These are phyloP conservation scores for Saguinus imperator DNA, from an alignment of 2,113 vertebrate genomes.

Conservation along the genomic window DNA sequence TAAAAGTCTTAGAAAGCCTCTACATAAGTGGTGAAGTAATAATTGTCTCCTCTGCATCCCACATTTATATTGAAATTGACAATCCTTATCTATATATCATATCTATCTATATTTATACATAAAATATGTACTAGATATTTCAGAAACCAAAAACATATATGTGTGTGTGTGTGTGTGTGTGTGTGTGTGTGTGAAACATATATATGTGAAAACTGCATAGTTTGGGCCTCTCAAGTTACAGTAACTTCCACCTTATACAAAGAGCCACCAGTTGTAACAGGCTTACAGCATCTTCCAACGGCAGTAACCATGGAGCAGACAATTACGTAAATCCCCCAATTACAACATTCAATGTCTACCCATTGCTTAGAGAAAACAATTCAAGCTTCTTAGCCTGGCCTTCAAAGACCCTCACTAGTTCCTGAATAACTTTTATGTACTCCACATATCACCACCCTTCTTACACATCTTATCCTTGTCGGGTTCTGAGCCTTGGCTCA, in stretches of 20 bases:
- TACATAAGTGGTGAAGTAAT: neutral
- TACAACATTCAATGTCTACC: neutral
- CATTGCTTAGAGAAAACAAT: neutral
- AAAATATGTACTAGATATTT: no score
- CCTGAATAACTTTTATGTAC: neutral
- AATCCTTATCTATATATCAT: neutral
- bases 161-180: no score
- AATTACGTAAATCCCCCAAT: neutral
- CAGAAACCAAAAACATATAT: neutral
- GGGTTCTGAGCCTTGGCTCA: neutral
- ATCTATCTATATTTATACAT: neutral
- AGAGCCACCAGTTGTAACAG: neutral
- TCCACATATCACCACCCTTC: no score
- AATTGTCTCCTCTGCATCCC: neutral
- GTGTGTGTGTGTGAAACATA: no score
- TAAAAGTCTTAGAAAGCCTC: neutral
- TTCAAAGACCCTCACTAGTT: neutral
- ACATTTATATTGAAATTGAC: neutral
- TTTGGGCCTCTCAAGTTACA: neutral
- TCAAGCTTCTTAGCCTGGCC: neutral
- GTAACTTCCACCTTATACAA: neutral
- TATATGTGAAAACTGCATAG: neutral
- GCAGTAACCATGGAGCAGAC: neutral
- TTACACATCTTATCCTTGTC: fast-evolving
- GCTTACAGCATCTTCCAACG: neutral